A percentile compares a stretch with the other conserved stretches of the same genome.
These are phyloP conservation scores for Acronicta leporina DNA, from an alignment of 2,888 invertebrate genomes.

Conservation along the genomic window DNA sequence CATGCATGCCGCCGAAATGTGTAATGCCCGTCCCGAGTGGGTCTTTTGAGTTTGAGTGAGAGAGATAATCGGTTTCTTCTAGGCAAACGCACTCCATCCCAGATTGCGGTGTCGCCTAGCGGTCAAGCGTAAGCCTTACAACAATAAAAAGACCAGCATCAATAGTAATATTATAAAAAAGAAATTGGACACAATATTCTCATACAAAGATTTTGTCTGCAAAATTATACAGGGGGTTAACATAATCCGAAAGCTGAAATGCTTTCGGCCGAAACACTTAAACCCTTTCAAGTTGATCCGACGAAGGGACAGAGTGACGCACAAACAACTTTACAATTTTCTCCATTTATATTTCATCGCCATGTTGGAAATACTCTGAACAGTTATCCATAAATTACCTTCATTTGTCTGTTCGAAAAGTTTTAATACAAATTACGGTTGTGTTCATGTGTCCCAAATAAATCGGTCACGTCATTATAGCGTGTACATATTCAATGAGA, in stretches of 20 bases:
- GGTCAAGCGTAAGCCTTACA: too few relatives aligned
- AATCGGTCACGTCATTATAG: slow-evolving; percentile 43
- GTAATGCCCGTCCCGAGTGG: too few relatives aligned
- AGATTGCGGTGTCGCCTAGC: too few relatives aligned
- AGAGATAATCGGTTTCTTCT: too few relatives aligned
- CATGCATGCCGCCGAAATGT: too few relatives aligned
- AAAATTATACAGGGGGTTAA: slow-evolving; percentile 59
- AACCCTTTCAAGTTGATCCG: slow-evolving; percentile 67
- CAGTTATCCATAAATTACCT: slow-evolving; percentile 59
- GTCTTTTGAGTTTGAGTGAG: too few relatives aligned
- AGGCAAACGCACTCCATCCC: too few relatives aligned
- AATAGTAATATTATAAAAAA: slow-evolving; percentile 16
- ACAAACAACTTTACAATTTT: slow-evolving; percentile 68
- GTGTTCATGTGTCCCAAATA: slow-evolving; percentile 47
- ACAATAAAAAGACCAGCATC: slow-evolving; percentile 9
- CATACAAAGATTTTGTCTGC: slow-evolving; percentile 42
- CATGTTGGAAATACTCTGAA: slow-evolving; percentile 44
- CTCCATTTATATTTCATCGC: slow-evolving; percentile 71
- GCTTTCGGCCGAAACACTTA: slow-evolving; percentile 64
- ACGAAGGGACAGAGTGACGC: slow-evolving; percentile 53
- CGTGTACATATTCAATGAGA: slow-evolving; percentile 44
- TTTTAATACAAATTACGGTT: slow-evolving; percentile 60
- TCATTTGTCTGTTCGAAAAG: slow-evolving; percentile 58
- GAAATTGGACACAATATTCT: slow-evolving; percentile 20
- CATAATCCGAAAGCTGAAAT: slow-evolving; percentile 64